Evolutionary conservation across 2,797 vertebrate genomes (phyloP).

Genomic region (Rhynchotus rufescens): DNA sequence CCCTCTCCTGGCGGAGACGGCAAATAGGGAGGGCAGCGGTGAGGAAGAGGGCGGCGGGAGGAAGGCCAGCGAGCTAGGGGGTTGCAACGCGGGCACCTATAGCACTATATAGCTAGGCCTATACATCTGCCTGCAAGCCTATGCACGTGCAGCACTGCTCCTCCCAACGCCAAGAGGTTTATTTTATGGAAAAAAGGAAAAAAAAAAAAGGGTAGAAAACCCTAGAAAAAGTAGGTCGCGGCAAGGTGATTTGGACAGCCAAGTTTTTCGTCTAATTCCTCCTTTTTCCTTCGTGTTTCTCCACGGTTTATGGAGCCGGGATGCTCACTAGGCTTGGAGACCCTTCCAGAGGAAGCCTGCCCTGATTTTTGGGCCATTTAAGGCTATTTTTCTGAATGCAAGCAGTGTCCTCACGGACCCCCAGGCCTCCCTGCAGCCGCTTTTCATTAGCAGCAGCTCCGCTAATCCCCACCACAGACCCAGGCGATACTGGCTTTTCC

Average conservation of each 20-base stretch:
- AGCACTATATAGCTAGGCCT: rapidly evolving
- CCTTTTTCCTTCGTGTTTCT: neutral
- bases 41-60: too few relatives aligned
- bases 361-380: neutral
- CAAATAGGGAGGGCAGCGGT: constrained; percentile 10
- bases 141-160: rapidly evolving
- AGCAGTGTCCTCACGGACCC: neutral
- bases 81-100: neutral
- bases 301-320: too few relatives aligned
- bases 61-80: too few relatives aligned
- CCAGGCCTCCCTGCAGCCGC: too few relatives aligned
- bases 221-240: constrained; percentile 49
- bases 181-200: neutral
- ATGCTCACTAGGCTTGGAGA: too few relatives aligned
- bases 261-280: constrained; percentile 44
- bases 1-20: constrained; percentile 82
- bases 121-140: neutral
- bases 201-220: neutral
- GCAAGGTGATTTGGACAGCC: constrained; percentile 18
- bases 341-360: constrained; percentile 11
- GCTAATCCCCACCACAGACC: too few relatives aligned
- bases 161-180: neutral
- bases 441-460: too few relatives aligned
- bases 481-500: constrained; percentile 79
- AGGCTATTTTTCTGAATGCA: constrained; percentile 15